Percentiles rank a stretch among this genome's conserved stretches.
phyloP scores from a whole-genome alignment of 2,113 vertebrate species.

The Climacteris rufus region DNA sequence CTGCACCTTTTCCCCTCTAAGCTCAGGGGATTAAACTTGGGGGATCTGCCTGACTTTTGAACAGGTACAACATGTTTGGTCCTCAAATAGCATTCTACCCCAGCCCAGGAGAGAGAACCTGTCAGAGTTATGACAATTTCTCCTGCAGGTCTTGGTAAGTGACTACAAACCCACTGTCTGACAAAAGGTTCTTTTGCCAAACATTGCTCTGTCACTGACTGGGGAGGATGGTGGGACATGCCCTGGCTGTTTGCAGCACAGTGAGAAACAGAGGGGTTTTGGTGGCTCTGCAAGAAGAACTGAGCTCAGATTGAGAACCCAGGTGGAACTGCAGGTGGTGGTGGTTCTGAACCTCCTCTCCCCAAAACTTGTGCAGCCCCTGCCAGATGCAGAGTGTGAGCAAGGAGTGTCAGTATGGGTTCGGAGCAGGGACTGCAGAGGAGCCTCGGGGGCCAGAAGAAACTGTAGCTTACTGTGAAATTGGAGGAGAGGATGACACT shows the following conservation, averaged over 20 bases:
- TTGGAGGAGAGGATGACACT: constrained; percentile 74
- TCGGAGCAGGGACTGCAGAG: constrained; percentile 66
- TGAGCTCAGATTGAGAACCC: rapidly evolving
- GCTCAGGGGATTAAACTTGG: constrained; percentile 68
- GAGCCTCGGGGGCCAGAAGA: constrained; percentile 74
- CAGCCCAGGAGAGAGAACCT: constrained; percentile 74
- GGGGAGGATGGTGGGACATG: not conserved
- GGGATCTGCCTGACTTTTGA: constrained; percentile 73
- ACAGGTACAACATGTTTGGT: constrained; percentile 67
- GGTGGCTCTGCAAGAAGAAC: not conserved
- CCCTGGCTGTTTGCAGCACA: not conserved
- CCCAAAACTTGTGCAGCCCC: constrained; percentile 67
- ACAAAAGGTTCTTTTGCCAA: not conserved
- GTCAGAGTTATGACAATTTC: constrained; percentile 76
- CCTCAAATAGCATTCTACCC: constrained; percentile 75
- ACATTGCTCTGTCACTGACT: rapidly evolving
- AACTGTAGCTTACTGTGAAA: constrained; percentile 76
- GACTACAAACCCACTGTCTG: not conserved
- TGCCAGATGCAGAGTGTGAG: constrained; percentile 75
- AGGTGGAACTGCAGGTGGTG: not conserved
- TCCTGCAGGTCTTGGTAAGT: constrained; percentile 76
- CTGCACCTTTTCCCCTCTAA: constrained; percentile 22
- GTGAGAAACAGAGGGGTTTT: not conserved
- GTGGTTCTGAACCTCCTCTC: not conserved
- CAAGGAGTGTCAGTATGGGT: constrained; percentile 80